Percentiles rank a stretch among this genome's conserved stretches.
These are phyloP conservation scores for Lapara coniferarum DNA, from an alignment of 2,888 invertebrate genomes.

Conservation along the genomic window DNA sequence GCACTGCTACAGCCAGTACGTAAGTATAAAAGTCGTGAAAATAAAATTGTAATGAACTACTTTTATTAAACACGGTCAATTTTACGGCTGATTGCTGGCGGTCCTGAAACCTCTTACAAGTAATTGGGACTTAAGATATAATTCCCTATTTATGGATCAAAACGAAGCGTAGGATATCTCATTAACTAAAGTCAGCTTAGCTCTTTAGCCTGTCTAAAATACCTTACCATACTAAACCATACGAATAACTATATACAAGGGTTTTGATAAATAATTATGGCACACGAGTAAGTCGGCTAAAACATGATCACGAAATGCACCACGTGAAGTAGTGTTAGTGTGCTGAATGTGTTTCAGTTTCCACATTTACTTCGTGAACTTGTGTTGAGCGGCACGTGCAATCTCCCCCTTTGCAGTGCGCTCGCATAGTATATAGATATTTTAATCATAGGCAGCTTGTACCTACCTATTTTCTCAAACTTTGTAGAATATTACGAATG, in stretches of 20 bases:
- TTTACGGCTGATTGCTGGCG: too few relatives aligned
- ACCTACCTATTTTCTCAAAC: not conserved
- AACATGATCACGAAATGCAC: not conserved
- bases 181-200: too few relatives aligned
- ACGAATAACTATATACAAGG: not conserved
- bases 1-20: not conserved
- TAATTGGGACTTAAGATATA: too few relatives aligned
- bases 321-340: slow-evolving; percentile 10
- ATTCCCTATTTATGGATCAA: too few relatives aligned
- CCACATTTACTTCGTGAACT: not conserved
- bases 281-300: not conserved
- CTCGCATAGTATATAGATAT: not conserved
- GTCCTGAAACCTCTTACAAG: too few relatives aligned
- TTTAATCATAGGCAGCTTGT: not conserved
- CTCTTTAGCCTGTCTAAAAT: too few relatives aligned
- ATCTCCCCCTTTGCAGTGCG: not conserved
- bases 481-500: not conserved
- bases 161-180: too few relatives aligned
- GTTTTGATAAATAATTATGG: not conserved
- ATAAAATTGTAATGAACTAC: too few relatives aligned
- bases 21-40: not conserved
- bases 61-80: too few relatives aligned
- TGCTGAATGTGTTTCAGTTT: slow-evolving; percentile 8
- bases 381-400: slow-evolving; percentile 9
- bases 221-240: too few relatives aligned